Evolutionary conservation across 1,140 invertebrate species (phyloP).

Genomic region (Drosophila malerkotliana): DNA sequence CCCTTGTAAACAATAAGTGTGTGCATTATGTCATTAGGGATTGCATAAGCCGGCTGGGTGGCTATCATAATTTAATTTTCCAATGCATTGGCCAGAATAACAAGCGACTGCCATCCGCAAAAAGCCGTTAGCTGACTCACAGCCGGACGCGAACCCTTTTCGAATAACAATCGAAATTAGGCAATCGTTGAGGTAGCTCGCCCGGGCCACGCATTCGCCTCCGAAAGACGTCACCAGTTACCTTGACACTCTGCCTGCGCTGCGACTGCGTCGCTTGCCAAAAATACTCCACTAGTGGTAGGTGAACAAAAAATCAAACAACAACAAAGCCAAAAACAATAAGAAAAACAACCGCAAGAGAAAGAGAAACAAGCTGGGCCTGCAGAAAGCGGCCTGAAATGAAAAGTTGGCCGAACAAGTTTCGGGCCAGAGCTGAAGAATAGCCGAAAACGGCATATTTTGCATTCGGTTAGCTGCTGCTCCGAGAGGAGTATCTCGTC

Average conservation of each 20-base stretch:
- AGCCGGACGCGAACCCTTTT: slow-evolving; percentile 64
- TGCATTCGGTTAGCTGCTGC: slow-evolving; percentile 51
- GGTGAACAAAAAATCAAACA: slow-evolving; percentile 9
- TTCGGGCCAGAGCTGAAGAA: slow-evolving; percentile 24
- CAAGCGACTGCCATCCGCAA: slow-evolving; percentile 41
- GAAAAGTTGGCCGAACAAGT: slow-evolving; percentile 55
- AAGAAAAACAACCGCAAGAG: slow-evolving; percentile 32
- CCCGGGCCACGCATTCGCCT: slow-evolving; percentile 14
- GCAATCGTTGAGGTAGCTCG: slow-evolving; percentile 65
- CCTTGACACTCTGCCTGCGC: slow-evolving; percentile 70
- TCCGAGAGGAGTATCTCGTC: background rate
- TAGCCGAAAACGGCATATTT: slow-evolving; percentile 74
- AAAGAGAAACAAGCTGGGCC: slow-evolving; percentile 50
- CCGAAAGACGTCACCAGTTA: slow-evolving; percentile 73
- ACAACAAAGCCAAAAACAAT: background rate
- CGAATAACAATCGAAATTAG: slow-evolving; percentile 79
- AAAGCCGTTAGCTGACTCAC: slow-evolving; percentile 66
- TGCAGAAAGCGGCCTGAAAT: slow-evolving; percentile 78
- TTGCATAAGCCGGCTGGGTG: slow-evolving; percentile 58
- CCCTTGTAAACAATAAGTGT: slow-evolving; percentile 31
- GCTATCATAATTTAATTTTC: slow-evolving; percentile 76
- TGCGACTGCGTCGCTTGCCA: slow-evolving; percentile 39
- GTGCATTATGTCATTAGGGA: slow-evolving; percentile 70
- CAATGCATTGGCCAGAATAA: slow-evolving; percentile 80
- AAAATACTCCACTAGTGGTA: slow-evolving; percentile 26